Conservation (phyloP, 2,888 invertebrate genomes). For the Suillia variegata region DNA sequence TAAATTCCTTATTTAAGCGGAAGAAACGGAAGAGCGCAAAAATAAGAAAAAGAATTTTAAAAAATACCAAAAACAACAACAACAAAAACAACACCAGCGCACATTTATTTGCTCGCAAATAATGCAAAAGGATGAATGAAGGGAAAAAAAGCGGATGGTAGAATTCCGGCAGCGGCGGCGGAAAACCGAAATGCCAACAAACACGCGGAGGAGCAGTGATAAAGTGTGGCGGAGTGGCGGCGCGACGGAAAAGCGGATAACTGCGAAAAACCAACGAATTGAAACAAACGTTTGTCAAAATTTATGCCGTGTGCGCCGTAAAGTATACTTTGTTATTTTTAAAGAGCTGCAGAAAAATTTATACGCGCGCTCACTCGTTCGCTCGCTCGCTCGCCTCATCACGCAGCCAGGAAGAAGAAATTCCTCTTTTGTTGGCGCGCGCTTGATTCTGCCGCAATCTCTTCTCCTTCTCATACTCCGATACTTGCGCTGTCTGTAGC, state of each 20-base stretch:
- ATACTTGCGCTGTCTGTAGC: no score
- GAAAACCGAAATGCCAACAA: neutral
- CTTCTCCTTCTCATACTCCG: no score
- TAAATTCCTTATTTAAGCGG: neutral
- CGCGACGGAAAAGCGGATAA: neutral
- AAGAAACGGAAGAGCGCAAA: neutral
- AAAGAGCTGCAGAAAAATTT: conserved; percentile 2
- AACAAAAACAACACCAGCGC: neutral
- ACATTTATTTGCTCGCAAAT: neutral
- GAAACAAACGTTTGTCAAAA: conserved; percentile 6
- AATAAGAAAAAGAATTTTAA: no score
- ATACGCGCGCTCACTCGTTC: neutral
- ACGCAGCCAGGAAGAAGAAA: neutral
- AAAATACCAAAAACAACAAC: neutral
- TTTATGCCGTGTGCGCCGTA: conserved; percentile 2
- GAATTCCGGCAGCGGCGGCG: neutral
- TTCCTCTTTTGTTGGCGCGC: no score
- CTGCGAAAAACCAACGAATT: neutral
- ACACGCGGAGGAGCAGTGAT: neutral
- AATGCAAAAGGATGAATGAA: neutral
- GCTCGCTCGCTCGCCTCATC: no score
- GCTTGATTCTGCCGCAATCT: no score
- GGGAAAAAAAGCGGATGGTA: neutral
- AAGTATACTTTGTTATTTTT: conserved; percentile 5
- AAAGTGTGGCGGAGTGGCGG: neutral